phyloP scores from a whole-genome alignment of 2,888 invertebrate genomes.

The Volucella zonaria region DNA sequence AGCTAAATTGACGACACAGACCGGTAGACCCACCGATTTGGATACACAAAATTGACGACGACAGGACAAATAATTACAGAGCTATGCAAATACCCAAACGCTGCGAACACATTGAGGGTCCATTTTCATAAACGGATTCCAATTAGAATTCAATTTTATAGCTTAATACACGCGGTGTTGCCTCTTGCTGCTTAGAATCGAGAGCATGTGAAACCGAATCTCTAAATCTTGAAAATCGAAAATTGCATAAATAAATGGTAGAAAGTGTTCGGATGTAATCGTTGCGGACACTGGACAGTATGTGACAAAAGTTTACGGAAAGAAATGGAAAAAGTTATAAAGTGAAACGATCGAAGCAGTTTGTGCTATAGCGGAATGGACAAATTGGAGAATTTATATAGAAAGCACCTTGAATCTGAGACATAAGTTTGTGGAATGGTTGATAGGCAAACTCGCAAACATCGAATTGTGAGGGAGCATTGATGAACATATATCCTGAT shows the following conservation, averaged over 20 bases:
- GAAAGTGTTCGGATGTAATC: neutral
- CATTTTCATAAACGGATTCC: constrained; percentile 43
- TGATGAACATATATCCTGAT: too few species aligned
- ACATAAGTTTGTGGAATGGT: too few species aligned
- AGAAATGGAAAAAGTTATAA: neutral
- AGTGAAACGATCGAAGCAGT: too few species aligned
- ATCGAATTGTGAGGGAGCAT: too few species aligned
- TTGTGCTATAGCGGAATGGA: too few species aligned
- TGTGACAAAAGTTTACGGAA: constrained; percentile 4
- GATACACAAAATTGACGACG: constrained; percentile 44
- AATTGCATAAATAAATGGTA: constrained; percentile 7
- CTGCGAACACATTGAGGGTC: constrained; percentile 40
- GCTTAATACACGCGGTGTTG: constrained; percentile 58
- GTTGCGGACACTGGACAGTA: constrained; percentile 3
- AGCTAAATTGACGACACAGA: constrained; percentile 66
- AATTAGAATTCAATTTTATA: constrained; percentile 73
- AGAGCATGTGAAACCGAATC: constrained; percentile 10
- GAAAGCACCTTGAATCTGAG: too few species aligned
- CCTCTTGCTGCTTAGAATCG: neutral
- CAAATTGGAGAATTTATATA: too few species aligned
- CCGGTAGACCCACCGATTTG: constrained; percentile 40
- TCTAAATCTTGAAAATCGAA: constrained; percentile 4
- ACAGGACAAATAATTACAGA: constrained; percentile 60
- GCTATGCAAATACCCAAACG: constrained; percentile 67
- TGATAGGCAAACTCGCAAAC: too few species aligned